Conservation (phyloP, 2,113 vertebrate species). For the Mastomys natalensis region DNA sequence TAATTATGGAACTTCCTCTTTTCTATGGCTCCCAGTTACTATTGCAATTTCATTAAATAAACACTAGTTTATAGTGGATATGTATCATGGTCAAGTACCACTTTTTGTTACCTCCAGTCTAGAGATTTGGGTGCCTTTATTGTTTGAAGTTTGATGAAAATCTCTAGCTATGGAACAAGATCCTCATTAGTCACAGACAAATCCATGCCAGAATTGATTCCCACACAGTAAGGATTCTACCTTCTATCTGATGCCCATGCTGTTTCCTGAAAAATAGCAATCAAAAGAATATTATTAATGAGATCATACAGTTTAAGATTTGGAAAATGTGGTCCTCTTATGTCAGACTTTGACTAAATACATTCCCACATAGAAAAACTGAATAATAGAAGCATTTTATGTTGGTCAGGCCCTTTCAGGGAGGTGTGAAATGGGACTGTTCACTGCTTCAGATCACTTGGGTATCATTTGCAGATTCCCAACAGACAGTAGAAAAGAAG, state of each 20-base stretch:
- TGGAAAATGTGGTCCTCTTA: background rate
- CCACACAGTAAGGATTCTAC: background rate
- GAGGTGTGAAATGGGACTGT: background rate
- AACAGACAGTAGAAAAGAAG: background rate
- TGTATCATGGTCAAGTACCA: background rate
- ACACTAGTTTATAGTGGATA: background rate
- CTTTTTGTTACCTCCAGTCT: background rate
- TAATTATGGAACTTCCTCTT: background rate
- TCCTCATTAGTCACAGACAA: background rate
- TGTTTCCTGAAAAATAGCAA: background rate
- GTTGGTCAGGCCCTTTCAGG: background rate
- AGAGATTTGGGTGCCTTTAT: background rate
- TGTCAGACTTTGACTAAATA: background rate
- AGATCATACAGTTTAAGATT: background rate
- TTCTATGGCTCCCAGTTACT: background rate
- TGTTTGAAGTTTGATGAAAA: background rate
- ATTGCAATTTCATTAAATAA: conserved; percentile 2
- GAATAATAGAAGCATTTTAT: background rate
- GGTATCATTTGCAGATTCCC: background rate
- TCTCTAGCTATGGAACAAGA: background rate
- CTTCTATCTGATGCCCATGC: background rate
- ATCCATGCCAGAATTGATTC: background rate
- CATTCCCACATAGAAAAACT: background rate
- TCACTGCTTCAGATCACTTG: background rate
- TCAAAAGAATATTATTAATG: background rate